Evolutionary conservation across 2,888 invertebrate species (phyloP).

Genomic region (Spodoptera littoralis): DNA sequence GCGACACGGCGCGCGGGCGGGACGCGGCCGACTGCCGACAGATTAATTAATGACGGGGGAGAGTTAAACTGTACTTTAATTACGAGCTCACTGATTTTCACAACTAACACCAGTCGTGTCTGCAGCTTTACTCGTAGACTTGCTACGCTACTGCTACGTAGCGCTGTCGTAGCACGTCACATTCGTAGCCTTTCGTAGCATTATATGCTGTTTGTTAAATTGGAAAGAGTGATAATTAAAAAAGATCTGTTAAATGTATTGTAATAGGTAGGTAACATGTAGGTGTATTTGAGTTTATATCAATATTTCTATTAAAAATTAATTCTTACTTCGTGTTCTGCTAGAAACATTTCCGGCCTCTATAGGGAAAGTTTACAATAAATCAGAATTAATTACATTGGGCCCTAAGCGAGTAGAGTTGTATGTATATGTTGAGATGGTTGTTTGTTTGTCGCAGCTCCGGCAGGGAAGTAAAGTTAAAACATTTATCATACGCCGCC

Average conservation of each 20-base stretch:
- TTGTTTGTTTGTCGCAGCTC: slow-evolving; percentile 19
- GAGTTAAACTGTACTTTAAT: neutral
- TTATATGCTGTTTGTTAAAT: neutral
- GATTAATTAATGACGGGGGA: neutral
- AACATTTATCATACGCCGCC: slow-evolving; percentile 32
- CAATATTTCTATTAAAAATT: neutral
- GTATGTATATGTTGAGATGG: slow-evolving; percentile 4
- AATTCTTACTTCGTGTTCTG: too few species aligned
- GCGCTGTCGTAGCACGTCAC: slow-evolving; percentile 25
- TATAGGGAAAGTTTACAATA: slow-evolving; percentile 1
- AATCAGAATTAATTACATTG: slow-evolving; percentile 34
- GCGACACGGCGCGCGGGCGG: neutral
- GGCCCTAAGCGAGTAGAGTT: slow-evolving; percentile 7
- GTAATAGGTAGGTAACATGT: too few species aligned
- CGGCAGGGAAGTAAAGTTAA: slow-evolving; percentile 21
- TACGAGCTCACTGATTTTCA: neutral
- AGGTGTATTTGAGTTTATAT: too few species aligned
- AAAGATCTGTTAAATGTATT: too few species aligned
- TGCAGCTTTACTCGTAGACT: neutral
- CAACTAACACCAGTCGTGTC: neutral
- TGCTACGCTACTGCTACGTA: slow-evolving; percentile 26
- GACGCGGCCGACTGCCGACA: neutral
- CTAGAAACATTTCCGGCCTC: too few species aligned
- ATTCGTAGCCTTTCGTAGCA: slow-evolving; percentile 16
- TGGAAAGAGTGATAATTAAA: too few species aligned